Evolutionary conservation across 2,113 vertebrate species (phyloP).

Genomic region (Apteryx owenii): DNA sequence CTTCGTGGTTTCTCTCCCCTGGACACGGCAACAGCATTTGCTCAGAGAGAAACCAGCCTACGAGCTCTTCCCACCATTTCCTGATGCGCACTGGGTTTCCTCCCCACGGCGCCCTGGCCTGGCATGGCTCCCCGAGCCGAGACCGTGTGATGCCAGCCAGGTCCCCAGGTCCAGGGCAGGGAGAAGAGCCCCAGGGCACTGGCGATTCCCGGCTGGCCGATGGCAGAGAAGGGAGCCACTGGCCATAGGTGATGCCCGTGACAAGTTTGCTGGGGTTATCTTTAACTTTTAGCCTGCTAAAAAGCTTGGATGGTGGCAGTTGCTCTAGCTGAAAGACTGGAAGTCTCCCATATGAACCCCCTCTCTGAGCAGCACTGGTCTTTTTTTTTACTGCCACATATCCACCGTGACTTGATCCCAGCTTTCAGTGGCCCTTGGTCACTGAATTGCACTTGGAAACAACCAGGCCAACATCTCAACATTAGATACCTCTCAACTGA

Average conservation of each 20-base stretch:
- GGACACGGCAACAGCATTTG: accelerated
- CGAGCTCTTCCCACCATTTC: neutral
- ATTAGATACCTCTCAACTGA: too few relatives aligned
- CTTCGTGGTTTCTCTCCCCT: accelerated
- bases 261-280: too few relatives aligned
- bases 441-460: accelerated
- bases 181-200: neutral
- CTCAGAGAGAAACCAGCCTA: neutral
- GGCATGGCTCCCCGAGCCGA: neutral
- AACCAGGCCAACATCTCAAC: neutral
- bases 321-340: neutral
- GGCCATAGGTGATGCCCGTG: too few relatives aligned
- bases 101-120: neutral
- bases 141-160: too few relatives aligned
- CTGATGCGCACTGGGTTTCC: neutral
- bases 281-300: too few relatives aligned
- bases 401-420: accelerated
- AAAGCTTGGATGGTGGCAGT: neutral
- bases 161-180: too few relatives aligned
- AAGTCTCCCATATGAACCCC: neutral
- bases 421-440: neutral
- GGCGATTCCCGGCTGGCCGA: too few relatives aligned
- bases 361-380: too few relatives aligned
- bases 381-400: neutral
- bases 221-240: too few relatives aligned